Evolutionary conservation across 2,113 vertebrate genomes (phyloP), one percentile per base, ranked within the genome.

Genomic region (Taurulus bubalis): DNA sequence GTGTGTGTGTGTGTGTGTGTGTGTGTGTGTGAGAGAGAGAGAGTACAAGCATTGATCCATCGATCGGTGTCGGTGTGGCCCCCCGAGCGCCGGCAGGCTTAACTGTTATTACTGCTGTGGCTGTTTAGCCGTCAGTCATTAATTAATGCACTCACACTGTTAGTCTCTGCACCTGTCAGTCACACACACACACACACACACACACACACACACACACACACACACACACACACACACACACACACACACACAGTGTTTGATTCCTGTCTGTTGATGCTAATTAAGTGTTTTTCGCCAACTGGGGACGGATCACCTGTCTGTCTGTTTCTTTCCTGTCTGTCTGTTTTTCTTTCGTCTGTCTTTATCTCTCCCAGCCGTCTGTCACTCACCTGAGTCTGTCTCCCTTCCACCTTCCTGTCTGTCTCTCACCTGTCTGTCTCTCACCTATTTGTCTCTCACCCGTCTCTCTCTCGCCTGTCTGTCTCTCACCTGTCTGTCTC

Each of bases 21-120:
- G 81, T 49, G 77, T 30, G 83, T 76, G 79, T 64, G 83, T 51
- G 56, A 32, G 81, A 40, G 87, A 26, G 83, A 62, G 20, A 38
- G 51, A 53, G 51, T 34, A 20, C 15, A 53, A 85, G 83, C 85
- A 94, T 94, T 77, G 92, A 95, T 94, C 91, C 91, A 94, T 94
- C 79, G 91, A 94, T 92, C 84, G 68, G 84, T 85, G 87, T 82
- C 77, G 47, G 73, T 87, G 91, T 85, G 81, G 89, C 53, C 83
- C 88, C 82, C 59, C 32, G 82, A 83, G 89, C 66, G 71, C 87
- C 85, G 49, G 26, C 82, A 86, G 90, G 93, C 91, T 94, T 92
- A 94, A 93, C 89, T 91, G 88, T 92, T 91, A 94, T 94, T 93
- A 94, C 88, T 87, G 91, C 90, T 90, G 90, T 88, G 83, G 90